Conservation (phyloP, 1,140 invertebrate species). For the Hypothenemus hampei region DNA sequence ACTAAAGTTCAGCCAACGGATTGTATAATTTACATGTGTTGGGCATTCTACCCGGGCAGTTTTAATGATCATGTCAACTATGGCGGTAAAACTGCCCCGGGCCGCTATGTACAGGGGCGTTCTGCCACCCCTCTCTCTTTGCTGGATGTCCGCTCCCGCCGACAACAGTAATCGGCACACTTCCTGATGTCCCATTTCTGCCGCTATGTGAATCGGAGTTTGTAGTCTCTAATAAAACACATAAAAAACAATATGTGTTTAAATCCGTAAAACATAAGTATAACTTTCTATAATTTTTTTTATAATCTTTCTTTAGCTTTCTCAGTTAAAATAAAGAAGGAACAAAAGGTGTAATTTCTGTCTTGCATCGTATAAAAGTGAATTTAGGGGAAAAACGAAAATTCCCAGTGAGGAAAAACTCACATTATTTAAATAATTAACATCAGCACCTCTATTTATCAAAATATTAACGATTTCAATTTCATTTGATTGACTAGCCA, state of each 20-base stretch:
- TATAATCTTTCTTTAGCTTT: too few species aligned
- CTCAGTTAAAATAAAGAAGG: not conserved
- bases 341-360: not conserved
- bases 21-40: conserved; percentile 32
- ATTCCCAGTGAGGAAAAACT: too few species aligned
- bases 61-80: conserved; percentile 79
- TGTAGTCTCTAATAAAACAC: conserved; percentile 61
- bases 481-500: conserved; percentile 68
- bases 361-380: not conserved
- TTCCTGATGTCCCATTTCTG: conserved; percentile 63
- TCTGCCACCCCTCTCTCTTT: conserved; percentile 63
- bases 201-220: conserved; percentile 64
- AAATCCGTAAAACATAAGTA: not conserved
- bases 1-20: not conserved
- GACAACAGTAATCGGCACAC: conserved; percentile 61
- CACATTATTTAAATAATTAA: conserved; percentile 70
- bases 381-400: not conserved
- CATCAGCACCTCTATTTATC: conserved; percentile 63
- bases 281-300: not conserved
- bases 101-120: conserved; percentile 69
- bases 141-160: conserved; percentile 60
- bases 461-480: conserved; percentile 65
- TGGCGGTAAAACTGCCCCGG: conserved; percentile 75
- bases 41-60: conserved; percentile 57
- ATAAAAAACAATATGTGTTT: not conserved